Base-by-base conservation (phyloP, 1,140 invertebrate genomes). In the Chlorops oryzae region DNA sequence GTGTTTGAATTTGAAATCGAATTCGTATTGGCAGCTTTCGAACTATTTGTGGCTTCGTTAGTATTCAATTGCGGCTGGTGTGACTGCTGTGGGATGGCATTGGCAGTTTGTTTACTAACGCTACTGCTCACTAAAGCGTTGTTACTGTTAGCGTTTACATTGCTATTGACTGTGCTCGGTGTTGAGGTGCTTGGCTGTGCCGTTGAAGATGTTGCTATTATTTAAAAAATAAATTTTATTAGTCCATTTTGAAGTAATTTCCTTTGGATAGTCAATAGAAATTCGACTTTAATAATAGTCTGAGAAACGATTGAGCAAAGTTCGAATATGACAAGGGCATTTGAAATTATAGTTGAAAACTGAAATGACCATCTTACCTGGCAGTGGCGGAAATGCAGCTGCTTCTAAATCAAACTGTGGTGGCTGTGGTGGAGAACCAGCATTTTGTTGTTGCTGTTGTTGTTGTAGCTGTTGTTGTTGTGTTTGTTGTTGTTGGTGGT, bases 321-420 rank as follows among this genome's bases (percentile, higher is more conserved):
- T n/a, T n/a, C n/a, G n/a, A n/a, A n/a, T n/a, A n/a, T n/a, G n/a
- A n/a, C n/a, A n/a, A n/a, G n/a, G n/a, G n/a, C n/a, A n/a, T n/a
- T n/a, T n/a, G n/a, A n/a, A n/a, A n/a, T n/a, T n/a, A n/a, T n/a
- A n/a, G n/a, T n/a, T n/a, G n/a, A n/a, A 62, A 53, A 50, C 74
- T 74, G 46, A 63, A 61, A 42, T 59, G 52, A 48, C n/a, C n/a
- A n/a, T n/a, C 41, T 46, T 23, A 58, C 85, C 84, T 38, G 87
- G 87, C 66, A 91, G 76, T 44, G 88, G 88, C 46, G 88, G 88
- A 70, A 92, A 91, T 41, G 87, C 82, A 32, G 83, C 78, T 52
- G 85, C 85, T 72, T 87, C 86, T 45, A 91, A 74, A 68, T 90
- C 88, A 74, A 91, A 91, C 61, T 87, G 80, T 20, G 79, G 75